Conservation (phyloP, 2,888 invertebrate genomes). For the Isotomurus palustris region DNA sequence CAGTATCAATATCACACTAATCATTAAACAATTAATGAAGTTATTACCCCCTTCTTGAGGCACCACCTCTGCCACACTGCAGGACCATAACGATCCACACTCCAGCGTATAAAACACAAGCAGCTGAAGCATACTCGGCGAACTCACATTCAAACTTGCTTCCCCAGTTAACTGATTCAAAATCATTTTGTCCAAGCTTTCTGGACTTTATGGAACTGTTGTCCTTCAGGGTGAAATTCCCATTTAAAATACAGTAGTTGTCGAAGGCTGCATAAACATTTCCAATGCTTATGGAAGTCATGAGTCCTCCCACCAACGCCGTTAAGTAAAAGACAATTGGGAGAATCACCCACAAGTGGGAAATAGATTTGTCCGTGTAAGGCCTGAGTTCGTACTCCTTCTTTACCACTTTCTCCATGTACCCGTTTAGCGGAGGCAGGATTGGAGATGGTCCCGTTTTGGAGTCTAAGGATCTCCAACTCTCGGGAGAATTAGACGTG, state of each 20-base stretch:
- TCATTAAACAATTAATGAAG: neutral
- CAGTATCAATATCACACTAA: neutral
- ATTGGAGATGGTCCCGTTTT: neutral
- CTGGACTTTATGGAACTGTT: neutral
- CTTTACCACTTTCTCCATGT: slow-evolving; percentile 10
- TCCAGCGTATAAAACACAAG: slow-evolving; percentile 23
- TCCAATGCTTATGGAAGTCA: slow-evolving; percentile 19
- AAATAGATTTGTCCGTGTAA: slow-evolving; percentile 12
- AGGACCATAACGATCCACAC: slow-evolving; percentile 22
- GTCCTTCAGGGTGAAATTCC: slow-evolving; percentile 8
- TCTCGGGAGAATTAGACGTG: neutral
- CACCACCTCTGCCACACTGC: slow-evolving; percentile 26
- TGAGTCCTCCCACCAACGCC: slow-evolving; percentile 18
- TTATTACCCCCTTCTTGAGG: slow-evolving; percentile 1
- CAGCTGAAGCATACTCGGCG: slow-evolving; percentile 20
- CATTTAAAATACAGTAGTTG: slow-evolving; percentile 19
- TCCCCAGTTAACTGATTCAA: slow-evolving; percentile 6
- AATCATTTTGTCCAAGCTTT: slow-evolving; percentile 4
- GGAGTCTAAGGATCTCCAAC: slow-evolving; percentile 3
- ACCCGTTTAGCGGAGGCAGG: neutral
- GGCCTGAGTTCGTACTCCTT: slow-evolving; percentile 14
- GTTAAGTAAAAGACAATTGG: slow-evolving; percentile 20
- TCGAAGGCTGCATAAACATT: slow-evolving; percentile 17
- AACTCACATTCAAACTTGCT: slow-evolving; percentile 14
- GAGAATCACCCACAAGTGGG: slow-evolving; percentile 21